Conservation (phyloP, 2,797 vertebrate species). For the Denticeps clupeoides region DNA sequence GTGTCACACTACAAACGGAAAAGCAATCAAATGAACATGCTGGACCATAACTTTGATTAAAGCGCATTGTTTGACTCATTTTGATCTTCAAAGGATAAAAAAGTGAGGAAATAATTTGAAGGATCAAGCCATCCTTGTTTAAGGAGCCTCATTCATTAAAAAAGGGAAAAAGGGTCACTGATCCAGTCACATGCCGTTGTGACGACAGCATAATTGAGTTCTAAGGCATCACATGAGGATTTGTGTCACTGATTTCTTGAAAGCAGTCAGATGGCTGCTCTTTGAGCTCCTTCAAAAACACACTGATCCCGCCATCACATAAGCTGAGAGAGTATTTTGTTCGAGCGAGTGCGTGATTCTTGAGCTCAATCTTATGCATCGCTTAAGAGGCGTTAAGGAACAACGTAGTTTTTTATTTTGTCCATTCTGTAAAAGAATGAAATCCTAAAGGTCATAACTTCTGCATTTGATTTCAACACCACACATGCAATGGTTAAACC, state of each 20-base stretch:
- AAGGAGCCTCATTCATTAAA: conserved; percentile 1
- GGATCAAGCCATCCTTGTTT: conserved; percentile 19
- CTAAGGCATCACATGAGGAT: conserved; percentile 17
- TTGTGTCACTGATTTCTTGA: conserved; percentile 7
- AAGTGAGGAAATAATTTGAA: too few species aligned
- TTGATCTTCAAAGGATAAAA: conserved; percentile 13
- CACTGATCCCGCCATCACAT: background rate
- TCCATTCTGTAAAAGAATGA: conserved; percentile 9
- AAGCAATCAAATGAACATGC: too few species aligned
- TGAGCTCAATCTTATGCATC: conserved; percentile 7
- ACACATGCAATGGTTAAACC: background rate
- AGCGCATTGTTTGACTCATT: conserved; percentile 3
- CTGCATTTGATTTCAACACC: background rate
- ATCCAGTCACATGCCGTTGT: conserved; percentile 23
- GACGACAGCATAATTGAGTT: background rate
- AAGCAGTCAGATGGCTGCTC: background rate
- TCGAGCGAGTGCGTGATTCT: conserved; percentile 17
- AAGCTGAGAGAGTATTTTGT: conserved; percentile 8
- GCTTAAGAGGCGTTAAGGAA: background rate
- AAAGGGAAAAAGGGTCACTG: background rate
- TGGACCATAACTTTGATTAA: too few species aligned
- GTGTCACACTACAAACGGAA: too few species aligned
- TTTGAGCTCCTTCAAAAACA: background rate
- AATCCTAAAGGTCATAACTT: conserved; percentile 11
- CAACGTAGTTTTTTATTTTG: conserved; percentile 6